These are phyloP conservation scores for Toxotes jaculatrix DNA, from an alignment of 2,113 vertebrate species.

Conservation along the genomic window DNA sequence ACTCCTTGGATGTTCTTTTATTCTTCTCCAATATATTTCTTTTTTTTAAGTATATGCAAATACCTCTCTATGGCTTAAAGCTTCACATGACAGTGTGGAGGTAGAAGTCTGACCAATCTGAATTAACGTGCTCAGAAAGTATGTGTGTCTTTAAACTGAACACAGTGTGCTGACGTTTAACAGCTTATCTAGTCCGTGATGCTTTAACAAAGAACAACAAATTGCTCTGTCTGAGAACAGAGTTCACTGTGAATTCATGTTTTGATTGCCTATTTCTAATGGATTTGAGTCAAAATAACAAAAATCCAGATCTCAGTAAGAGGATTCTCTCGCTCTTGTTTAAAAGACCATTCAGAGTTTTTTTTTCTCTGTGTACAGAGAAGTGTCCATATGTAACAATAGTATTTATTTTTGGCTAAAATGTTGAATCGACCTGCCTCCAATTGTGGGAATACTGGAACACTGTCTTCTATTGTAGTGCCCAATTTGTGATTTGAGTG, in stretches of 20 bases:
- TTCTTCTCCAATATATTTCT: conserved; percentile 16
- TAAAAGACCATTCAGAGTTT: neutral
- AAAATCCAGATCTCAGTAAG: neutral
- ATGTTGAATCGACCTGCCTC: neutral
- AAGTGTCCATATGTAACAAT: neutral
- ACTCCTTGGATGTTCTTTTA: conserved; percentile 37
- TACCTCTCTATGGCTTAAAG: conserved; percentile 24
- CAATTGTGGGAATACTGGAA: neutral
- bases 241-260: neutral
- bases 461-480: neutral
- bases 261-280: neutral
- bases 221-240: neutral
- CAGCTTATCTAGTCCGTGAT: neutral
- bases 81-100: conserved; percentile 17
- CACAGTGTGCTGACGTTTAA: neutral
- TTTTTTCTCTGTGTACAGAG: neutral
- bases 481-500: conserved; percentile 30
- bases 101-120: conserved; percentile 5
- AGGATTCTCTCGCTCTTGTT: neutral
- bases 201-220: neutral
- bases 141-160: conserved; percentile 5
- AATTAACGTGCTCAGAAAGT: neutral
- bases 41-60: conserved; percentile 14
- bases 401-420: neutral
- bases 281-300: neutral